Conservation (phyloP, 2,888 invertebrate genomes). For the Melinopterus prodromus region DNA sequence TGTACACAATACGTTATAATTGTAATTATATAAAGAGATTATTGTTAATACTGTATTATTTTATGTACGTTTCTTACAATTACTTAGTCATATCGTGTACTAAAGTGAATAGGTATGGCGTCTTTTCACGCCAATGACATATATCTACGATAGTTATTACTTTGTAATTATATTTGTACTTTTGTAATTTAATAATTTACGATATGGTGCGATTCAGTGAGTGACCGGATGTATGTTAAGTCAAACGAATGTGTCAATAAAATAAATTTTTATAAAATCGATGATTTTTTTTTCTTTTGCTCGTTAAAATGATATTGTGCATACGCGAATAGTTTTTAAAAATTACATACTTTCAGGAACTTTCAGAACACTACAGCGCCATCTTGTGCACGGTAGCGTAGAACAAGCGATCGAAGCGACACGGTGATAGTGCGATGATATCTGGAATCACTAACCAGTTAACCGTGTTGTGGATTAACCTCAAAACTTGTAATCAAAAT, state of each 20-base stretch:
- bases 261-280: background rate
- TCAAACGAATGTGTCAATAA: background rate
- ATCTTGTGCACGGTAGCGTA: background rate
- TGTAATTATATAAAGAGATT: slow-evolving; percentile 21
- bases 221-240: background rate
- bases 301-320: too few relatives aligned
- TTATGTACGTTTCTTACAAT: slow-evolving; percentile 8
- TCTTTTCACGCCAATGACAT: background rate
- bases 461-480: background rate
- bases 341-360: too few relatives aligned
- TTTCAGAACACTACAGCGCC: background rate
- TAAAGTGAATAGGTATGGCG: background rate
- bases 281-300: background rate
- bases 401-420: background rate
- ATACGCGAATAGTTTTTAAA: too few relatives aligned
- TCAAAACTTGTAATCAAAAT: background rate
- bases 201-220: background rate
- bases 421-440: too few relatives aligned
- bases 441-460: too few relatives aligned
- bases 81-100: slow-evolving; percentile 13
- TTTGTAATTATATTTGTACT: slow-evolving; percentile 21
- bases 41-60: slow-evolving; percentile 25
- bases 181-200: slow-evolving; percentile 16
- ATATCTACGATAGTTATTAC: slow-evolving; percentile 8
- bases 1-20: slow-evolving; percentile 12